Base-by-base conservation (phyloP, 2,113 vertebrate species). In the Cyanoderma ruficeps region DNA sequence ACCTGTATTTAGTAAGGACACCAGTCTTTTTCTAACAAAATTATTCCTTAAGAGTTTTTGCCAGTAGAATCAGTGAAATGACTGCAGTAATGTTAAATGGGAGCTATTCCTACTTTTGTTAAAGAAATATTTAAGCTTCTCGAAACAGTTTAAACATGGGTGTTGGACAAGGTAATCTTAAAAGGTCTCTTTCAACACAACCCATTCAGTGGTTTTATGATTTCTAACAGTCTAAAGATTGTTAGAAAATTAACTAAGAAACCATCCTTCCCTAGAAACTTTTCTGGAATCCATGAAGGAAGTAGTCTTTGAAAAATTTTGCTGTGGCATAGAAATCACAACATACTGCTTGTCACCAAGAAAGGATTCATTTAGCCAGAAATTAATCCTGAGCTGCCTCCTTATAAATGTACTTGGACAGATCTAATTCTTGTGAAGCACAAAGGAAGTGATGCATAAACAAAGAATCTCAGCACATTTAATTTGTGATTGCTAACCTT, bases 361-460 rank as follows among this genome's bases (percentile, higher is more conserved):
- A 84, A 80, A 87, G 41, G 41, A 79, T 83, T 95, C n/a, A 80
- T 88, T 88, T 96, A 89, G 39, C 63, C 42, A 92, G 88, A 93
- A 93, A 68, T 88, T 79, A 91, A 68, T 82, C 81, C 63, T 65
- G 67, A 91, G 33, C 42, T 94, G 27, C 61, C 7, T 70, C 30
- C 57, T 85, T 59, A 33, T 56, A 90, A 94, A 84, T 78, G 33
- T 75, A 42, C 33, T 91, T 80, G 63, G 90, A 71, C 84, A 89
- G 57, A 79, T 68, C 27, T 89, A 94, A 78, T 82, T 72, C 64
- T 87, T 71, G 39, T 81, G 28, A 82, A 69, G 52, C 59, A 72
- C 55, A 83, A 86, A 90, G 76, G 71, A 81, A 83, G 64, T 74
- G 89, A 89, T 80, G 50, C 86, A 74, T 90, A 77, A 90, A 74